Conservation (phyloP, 2,888 invertebrate genomes). For the Autographa gamma region DNA sequence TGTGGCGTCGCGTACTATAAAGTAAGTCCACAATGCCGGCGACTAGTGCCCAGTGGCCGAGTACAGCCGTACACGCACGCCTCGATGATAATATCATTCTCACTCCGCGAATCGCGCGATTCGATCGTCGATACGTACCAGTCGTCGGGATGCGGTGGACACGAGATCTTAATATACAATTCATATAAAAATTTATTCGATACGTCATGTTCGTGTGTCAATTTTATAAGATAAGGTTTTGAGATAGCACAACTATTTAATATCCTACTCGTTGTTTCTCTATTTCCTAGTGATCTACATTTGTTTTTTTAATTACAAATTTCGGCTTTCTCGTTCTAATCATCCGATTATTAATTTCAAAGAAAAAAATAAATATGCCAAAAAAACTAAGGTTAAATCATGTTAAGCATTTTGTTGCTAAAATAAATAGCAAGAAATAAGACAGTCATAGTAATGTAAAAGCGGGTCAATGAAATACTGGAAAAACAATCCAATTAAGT, state of each 20-base stretch:
- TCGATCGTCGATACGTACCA: constrained; percentile 74
- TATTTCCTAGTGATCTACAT: background rate
- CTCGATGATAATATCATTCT: constrained; percentile 74
- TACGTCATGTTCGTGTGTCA: constrained; percentile 79
- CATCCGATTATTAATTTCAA: background rate
- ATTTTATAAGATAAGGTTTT: constrained; percentile 69
- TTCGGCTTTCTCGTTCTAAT: too few relatives aligned
- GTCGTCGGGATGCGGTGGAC: constrained; percentile 65
- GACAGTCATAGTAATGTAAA: background rate
- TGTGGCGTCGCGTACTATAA: constrained; percentile 54
- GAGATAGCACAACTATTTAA: constrained; percentile 58
- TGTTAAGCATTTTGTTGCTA: too few relatives aligned
- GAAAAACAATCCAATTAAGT: background rate
- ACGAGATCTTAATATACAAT: constrained; percentile 73
- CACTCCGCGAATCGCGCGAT: constrained; percentile 74
- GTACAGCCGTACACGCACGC: constrained; percentile 60
- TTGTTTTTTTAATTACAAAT: too few relatives aligned
- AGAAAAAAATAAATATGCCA: too few relatives aligned
- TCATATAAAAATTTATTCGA: constrained; percentile 75
- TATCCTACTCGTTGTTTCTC: constrained; percentile 34
- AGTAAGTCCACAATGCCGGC: constrained; percentile 60
- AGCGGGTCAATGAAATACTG: background rate
- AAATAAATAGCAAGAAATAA: background rate
- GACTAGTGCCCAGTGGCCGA: constrained; percentile 59
- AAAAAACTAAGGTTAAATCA: too few relatives aligned